Conservation (phyloP, 2,113 vertebrate species). For the Hoplias malabaricus region DNA sequence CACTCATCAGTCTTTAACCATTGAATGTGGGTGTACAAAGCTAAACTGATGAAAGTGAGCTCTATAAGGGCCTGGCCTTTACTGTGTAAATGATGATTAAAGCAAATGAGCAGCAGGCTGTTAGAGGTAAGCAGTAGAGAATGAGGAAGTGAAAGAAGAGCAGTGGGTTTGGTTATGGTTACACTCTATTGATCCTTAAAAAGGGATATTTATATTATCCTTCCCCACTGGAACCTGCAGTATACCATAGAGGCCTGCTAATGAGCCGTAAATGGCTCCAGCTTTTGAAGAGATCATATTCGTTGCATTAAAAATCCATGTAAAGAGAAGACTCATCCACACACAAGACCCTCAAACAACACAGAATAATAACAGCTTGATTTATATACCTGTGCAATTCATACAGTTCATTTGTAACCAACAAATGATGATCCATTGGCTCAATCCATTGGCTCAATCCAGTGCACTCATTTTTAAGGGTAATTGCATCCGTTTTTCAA, state of each 20-base stretch:
- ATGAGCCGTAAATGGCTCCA: background rate
- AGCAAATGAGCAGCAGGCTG: background rate
- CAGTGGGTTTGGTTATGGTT: conserved; percentile 4
- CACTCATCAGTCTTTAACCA: background rate
- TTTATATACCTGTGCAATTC: too few species aligned
- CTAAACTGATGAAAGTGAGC: background rate
- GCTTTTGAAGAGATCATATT: background rate
- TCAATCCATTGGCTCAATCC: too few species aligned
- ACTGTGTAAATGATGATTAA: background rate
- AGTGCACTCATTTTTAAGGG: too few species aligned
- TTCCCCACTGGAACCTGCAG: background rate
- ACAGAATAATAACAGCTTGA: too few species aligned
- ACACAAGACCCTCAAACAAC: too few species aligned
- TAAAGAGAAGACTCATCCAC: too few species aligned
- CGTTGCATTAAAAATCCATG: background rate
- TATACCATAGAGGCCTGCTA: background rate
- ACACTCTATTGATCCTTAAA: conserved; percentile 16
- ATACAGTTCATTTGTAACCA: too few species aligned
- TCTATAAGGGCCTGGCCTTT: background rate
- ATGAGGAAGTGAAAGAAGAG: background rate
- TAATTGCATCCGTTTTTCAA: too few species aligned
- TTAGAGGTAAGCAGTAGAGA: background rate
- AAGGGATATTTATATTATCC: background rate
- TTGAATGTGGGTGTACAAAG: background rate
- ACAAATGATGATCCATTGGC: too few species aligned